Evolutionary conservation across 2,113 vertebrate species (phyloP), one percentile per base, ranked within the genome.

Genomic region (Anoura caudifer): DNA sequence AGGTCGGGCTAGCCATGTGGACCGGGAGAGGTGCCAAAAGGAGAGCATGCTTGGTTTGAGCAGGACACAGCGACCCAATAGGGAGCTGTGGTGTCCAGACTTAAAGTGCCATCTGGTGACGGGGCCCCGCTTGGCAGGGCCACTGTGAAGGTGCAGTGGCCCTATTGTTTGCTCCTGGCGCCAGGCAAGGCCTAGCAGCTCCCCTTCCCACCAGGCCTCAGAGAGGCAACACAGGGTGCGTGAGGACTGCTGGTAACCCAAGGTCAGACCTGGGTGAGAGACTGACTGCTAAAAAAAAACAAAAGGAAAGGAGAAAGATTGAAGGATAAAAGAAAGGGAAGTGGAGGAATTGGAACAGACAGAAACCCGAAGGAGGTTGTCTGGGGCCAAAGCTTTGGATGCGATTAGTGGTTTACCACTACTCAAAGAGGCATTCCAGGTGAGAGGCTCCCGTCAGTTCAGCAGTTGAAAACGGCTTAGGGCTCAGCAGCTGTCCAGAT

Each of bases 121-220:
- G 36, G 63, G 38, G 11, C 36, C 61, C 28, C 47, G 5, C 47
- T 45, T 94, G 15, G 82, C 52, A 69, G 61, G 72, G 73, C 63
- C 24, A 47, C 84, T 41, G 0, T 47, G 36, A 50, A 20, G 15
- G 33, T n/a, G 26, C 56, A 61, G 52, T 80, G 73, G 54, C 47
- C 59, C 70, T 94, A 13, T 77, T 72, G 31, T 95, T 94, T 70
- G 38, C 13, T 83, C 69, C 89, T 96, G 75, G 56, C 85, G 76
- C 45, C 88, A 94, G 93, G 31, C 38, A 86, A 91, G 59, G 41
- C 43, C 94, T 83, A 47, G 77, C 54, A 94, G 56, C 38, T 59
- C 84, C 61, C 52, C 47, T 87, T 95, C 59, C 52, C 88, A 86
- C 38, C 67, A 77, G 41, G 54, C 54, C 86, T 96, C 89, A 73